Evolutionary conservation across 53 echinoderm and acorn worm species (phyloP).

Genomic region (Echinometra lucunter): DNA sequence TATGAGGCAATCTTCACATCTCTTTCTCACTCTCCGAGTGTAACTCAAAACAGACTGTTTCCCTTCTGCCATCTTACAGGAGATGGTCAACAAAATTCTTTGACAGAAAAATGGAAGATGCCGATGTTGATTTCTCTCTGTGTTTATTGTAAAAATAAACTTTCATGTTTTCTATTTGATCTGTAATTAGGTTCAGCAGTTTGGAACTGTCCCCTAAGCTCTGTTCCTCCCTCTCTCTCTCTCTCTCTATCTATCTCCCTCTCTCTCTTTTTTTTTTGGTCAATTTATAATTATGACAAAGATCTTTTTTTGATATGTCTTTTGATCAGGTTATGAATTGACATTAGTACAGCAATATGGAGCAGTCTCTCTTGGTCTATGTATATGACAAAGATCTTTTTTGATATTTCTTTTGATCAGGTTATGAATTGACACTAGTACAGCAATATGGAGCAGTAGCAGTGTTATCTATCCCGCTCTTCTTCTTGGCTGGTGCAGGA

Average conservation of each 20-base stretch:
- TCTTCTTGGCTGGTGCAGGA: constrained; percentile 87
- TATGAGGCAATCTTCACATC: too few species aligned
- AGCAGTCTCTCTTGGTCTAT: constrained; percentile 29
- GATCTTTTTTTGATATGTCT: too few species aligned
- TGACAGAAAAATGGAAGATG: too few species aligned
- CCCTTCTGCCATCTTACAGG: too few species aligned
- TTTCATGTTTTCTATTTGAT: too few species aligned
- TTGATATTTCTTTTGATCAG: constrained; percentile 60
- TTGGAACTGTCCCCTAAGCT: background rate
- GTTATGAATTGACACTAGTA: constrained; percentile 90
- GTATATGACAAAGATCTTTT: background rate
- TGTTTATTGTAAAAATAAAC: too few species aligned
- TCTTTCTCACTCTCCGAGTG: too few species aligned
- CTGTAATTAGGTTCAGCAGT: too few species aligned
- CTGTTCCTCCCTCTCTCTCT: background rate
- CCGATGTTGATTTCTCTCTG: too few species aligned
- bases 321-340: constrained; percentile 82
- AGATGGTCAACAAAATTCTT: too few species aligned
- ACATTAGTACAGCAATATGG: constrained; percentile 92
- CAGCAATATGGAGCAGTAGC: constrained; percentile 91
- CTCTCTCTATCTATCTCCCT: background rate
- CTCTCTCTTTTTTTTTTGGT: background rate
- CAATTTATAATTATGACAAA: background rate
- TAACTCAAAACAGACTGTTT: too few species aligned
- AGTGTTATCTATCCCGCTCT: constrained; percentile 84